phyloP scores from a whole-genome alignment of 2,113 vertebrate genomes.

The Amblyopsis rosae region DNA sequence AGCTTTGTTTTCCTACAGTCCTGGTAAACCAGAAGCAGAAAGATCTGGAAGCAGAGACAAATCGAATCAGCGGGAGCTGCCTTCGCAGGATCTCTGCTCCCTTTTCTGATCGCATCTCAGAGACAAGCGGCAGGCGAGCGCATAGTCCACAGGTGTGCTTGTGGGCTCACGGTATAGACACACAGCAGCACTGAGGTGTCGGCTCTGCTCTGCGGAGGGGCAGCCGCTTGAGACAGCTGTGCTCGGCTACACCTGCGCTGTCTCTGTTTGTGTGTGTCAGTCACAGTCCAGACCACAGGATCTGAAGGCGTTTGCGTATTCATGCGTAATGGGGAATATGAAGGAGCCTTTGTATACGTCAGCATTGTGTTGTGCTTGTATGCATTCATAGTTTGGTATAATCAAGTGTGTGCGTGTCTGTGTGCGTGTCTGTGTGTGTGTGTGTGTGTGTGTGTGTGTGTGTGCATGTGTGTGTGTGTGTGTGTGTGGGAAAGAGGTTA shows the following conservation, averaged over 20 bases:
- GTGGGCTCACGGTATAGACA: not conserved
- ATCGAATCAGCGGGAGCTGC: no score
- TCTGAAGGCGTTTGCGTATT: not conserved
- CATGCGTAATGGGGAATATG: no score
- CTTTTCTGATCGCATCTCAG: no score
- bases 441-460: not conserved
- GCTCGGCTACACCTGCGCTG: not conserved
- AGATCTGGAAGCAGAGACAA: no score
- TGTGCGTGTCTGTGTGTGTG: conserved; percentile 5
- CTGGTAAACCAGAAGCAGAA: no score
- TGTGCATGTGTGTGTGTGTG: conserved; percentile 5
- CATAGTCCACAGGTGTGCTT: no score
- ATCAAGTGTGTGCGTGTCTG: not conserved
- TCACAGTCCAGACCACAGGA: no score
- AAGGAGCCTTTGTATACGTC: not conserved
- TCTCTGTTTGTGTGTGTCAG: conserved; percentile 2
- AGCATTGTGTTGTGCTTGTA: not conserved
- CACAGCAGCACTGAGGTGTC: not conserved
- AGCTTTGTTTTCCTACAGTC: no score
- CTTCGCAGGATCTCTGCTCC: no score
- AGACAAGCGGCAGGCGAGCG: no score
- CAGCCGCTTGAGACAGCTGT: not conserved
- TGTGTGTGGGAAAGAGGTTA: not conserved
- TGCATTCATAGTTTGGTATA: no score
- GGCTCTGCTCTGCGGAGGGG: not conserved